A percentile compares a stretch with the other conserved stretches of the same genome.
These are phyloP conservation scores for Steatocranus sp. DNA, from an alignment of 2,797 vertebrate genomes.

Conservation along the genomic window DNA sequence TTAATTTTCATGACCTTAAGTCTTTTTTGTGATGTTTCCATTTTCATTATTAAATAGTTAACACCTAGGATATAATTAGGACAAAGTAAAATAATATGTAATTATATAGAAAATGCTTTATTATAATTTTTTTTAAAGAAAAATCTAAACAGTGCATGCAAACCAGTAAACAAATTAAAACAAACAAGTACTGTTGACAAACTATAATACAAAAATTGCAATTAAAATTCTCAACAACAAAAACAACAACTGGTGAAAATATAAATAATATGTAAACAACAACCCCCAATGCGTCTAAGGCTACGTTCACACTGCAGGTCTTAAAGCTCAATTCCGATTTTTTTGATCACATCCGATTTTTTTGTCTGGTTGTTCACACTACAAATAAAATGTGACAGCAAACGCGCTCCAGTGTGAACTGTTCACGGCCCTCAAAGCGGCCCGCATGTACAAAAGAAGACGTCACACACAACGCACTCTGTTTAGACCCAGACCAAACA, in stretches of 20 bases:
- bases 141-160: neutral
- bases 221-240: neutral
- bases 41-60: neutral
- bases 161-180: neutral
- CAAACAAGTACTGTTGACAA: neutral
- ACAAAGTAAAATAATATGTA: no score
- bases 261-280: neutral
- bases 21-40: neutral
- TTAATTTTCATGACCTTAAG: neutral
- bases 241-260: neutral
- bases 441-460: neutral
- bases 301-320: neutral
- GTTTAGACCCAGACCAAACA: neutral
- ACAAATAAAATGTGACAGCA: neutral
- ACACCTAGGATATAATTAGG: neutral
- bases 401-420: neutral
- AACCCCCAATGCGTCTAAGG: neutral
- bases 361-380: neutral
- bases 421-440: neutral
- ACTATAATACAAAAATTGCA: neutral
- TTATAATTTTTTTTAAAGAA: neutral
- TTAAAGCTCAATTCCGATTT: neutral
- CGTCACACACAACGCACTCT: neutral
- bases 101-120: neutral
- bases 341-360: neutral